Evolutionary conservation across 1,140 invertebrate genomes (phyloP), one percentile per base, ranked within the genome.

Genomic region (Lethocerus indicus): DNA sequence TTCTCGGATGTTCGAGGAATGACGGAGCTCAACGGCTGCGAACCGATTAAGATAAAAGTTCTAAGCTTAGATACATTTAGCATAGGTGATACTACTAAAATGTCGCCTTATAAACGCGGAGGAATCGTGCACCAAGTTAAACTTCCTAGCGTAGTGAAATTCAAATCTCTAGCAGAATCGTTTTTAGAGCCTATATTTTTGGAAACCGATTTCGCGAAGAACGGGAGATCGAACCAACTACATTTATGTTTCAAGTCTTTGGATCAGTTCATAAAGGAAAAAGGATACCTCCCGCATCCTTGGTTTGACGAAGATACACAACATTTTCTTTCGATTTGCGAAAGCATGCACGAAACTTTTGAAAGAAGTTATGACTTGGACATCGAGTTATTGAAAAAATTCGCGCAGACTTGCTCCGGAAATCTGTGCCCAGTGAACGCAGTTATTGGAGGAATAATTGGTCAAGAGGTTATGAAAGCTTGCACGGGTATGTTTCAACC

Each of bases 401-500:
- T 88, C 67, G 75, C 82, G 16, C 85, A 86, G 63, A 71, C 77
- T 35, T 55, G 53, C 50, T 64, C 76, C 28, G 95, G 95, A 20
- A 82, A 93, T 63, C 64, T 97, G 3, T 84, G 80, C 62, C 92
- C 95, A 1, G 81, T 98, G 68, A 87, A 93, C 62, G 91, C 91
- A 2, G 80, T 90, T 1, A 83, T 98, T 60, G 94, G 94, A 50
- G 93, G 93, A 26, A 77, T 96, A 52, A 83, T 94, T 25, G 93
- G 93, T 32, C 91, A 96, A 65, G 91, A 96, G 71, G 83, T 90
- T 2, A 94, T 99, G 81, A 99, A 98, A 68, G 92, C 93, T 2
- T 93, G 90, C 63, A 91, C 87, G 51, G 93, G 94, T 37, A 98
- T 98, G 65, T 98, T 98, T 63, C 79, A 78, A 52, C 95, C n/a